Evolutionary conservation across 2,888 invertebrate genomes (phyloP).

Genomic region (Linyphia triangularis): DNA sequence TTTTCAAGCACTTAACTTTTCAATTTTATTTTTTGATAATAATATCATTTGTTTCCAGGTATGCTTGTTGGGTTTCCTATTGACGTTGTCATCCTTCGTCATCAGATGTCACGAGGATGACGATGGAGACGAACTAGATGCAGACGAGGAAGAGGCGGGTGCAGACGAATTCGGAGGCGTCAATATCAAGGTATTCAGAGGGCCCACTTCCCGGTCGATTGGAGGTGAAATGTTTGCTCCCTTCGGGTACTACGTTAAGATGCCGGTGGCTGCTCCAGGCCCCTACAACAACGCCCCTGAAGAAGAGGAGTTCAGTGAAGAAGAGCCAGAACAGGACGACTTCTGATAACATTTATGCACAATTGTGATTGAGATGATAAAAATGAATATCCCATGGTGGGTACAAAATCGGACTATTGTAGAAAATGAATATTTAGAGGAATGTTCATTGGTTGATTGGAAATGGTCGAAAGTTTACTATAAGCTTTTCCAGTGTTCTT

Average conservation of each 20-base stretch:
- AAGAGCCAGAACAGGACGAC: background rate
- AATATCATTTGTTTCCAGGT: background rate
- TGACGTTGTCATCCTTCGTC: background rate
- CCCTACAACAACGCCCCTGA: slow-evolving; percentile 51
- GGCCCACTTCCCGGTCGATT: slow-evolving; percentile 83
- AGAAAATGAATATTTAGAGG: too few species aligned
- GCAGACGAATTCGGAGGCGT: slow-evolving; percentile 80
- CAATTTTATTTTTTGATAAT: too few species aligned
- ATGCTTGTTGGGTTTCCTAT: background rate
- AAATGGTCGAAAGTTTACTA: too few species aligned
- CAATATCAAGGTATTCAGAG: slow-evolving; percentile 87
- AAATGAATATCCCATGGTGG: too few species aligned
- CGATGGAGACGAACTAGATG: background rate
- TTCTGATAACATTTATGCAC: too few species aligned
- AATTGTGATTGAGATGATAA: too few species aligned
- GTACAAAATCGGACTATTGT: too few species aligned
- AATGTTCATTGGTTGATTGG: too few species aligned
- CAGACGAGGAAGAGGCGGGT: slow-evolving; percentile 14
- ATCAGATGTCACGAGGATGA: background rate
- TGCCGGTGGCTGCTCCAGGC: slow-evolving; percentile 74
- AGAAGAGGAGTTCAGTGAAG: background rate
- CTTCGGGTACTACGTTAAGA: slow-evolving; percentile 75
- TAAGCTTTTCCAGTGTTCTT: too few species aligned
- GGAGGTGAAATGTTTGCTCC: slow-evolving; percentile 79
- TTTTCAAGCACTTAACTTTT: background rate